A percentile compares a stretch with the other conserved stretches of the same genome.
phyloP scores from a whole-genome alignment of 2,113 vertebrate species.

The Melanerpes aurifrons region DNA sequence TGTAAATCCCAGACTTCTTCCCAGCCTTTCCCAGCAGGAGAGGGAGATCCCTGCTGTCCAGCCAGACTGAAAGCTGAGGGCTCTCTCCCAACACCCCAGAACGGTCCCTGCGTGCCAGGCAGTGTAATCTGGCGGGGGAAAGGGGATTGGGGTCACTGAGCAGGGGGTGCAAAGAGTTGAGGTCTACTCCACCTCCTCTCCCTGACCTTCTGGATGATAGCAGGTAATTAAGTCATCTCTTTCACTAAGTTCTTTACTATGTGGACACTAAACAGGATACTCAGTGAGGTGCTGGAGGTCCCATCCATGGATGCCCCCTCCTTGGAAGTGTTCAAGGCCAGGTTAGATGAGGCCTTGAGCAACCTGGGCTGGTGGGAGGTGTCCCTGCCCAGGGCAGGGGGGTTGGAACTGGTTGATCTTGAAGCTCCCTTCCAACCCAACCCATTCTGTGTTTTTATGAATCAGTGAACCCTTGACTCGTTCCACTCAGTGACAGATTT shows the following conservation, averaged over 20 bases:
- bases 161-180: not conserved
- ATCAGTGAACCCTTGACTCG: not conserved
- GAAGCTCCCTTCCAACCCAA: too few relatives aligned
- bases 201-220: not conserved
- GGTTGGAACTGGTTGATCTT: too few relatives aligned
- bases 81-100: not conserved
- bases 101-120: not conserved
- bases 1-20: not conserved
- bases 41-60: not conserved
- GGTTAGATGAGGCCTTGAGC: too few relatives aligned
- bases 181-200: not conserved
- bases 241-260: too few relatives aligned
- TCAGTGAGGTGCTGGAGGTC: too few relatives aligned
- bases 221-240: not conserved
- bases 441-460: too few relatives aligned
- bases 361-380: too few relatives aligned
- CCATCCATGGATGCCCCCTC: too few relatives aligned
- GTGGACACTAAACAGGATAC: too few relatives aligned
- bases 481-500: not conserved
- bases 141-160: not conserved
- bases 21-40: not conserved
- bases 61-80: not conserved
- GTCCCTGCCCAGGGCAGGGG: too few relatives aligned
- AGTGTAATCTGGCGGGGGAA: not conserved
- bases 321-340: too few relatives aligned